Base-by-base conservation (phyloP, 2,797 vertebrate species). In the Borostomias antarcticus region DNA sequence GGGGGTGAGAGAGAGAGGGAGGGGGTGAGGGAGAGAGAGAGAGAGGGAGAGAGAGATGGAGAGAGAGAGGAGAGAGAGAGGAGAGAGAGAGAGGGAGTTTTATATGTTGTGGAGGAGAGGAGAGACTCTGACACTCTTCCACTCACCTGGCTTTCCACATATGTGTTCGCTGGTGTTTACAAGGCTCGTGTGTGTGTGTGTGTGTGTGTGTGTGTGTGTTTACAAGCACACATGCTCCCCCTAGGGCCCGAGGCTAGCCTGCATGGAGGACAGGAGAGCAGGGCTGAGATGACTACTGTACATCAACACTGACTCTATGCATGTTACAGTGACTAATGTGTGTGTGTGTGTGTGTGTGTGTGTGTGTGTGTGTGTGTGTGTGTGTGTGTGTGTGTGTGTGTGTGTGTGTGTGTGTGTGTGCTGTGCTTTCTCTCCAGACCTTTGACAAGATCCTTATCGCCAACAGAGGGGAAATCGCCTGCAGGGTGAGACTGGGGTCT, bases 381-480 rank as follows among this genome's bases (percentile, higher is more conserved):
- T n/a, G n/a, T n/a, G n/a, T n/a, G n/a, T 45, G 40, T 45, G 56
- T 40, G 26, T 61, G 25, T 48, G 21, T 50, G 15, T 19, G n/a
- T n/a, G n/a, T n/a, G n/a, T n/a, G n/a, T 28, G 21, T 32, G 30
- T 58, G 48, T 62, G 10, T 70, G 32, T 75, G 11, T 62, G 13
- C 17, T 50, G 33, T 81, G 70, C 15, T n/a, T 81, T 47, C 65
- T 65, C 77, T 67, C 26, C 76, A 98, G 97, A 97, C 94, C 62
- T 99, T 99, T 89, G 95, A 98, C 81, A 99, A 99, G 86, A 93
- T 99, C 80, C 95, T 99, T 70, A 92, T 99, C 70, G 98, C 97
- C 69, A 99, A 99, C 91, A 94, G 98, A 95, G 97, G 98, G 84
- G 98, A 99, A 89, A 99, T 99, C 73, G 97, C 97, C 13, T 99